Base-by-base conservation (phyloP, 2,888 invertebrate genomes). In the Epinotia brunnichana region DNA sequence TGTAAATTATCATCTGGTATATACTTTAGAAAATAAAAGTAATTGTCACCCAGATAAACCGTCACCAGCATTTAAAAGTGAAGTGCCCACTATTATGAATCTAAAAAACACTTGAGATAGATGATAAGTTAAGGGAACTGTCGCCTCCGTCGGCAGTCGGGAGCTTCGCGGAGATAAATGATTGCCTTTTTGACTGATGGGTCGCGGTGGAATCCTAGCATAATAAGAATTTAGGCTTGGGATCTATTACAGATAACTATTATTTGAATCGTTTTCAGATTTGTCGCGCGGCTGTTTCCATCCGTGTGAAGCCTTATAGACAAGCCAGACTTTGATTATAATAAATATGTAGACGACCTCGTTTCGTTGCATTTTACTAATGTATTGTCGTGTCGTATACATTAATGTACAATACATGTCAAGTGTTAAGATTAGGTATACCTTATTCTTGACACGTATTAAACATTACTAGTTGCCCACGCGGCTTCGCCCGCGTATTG, bases 71-170 rank as follows among this genome's bases (percentile, higher is more conserved):
- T 56, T 64, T 59, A 57, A 71, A 71, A 66, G 19, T 54, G 59
- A 63, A 70, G 63, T 54, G 60, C 39, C 51, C 51, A 61, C 63
- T 60, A 53, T 66, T 59, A 41, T 24, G 63, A 54, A 35, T 35
- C 17, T 53, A 15, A 35, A 57, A 77, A 64, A 76, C 73, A 56
- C 70, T 76, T 59, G 68, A 70, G 70, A 77, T 79, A 83, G 84
- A 84, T 83, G 84, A 84, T 83, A 85, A 83, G 81, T 82, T 79
- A 77, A 74, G 79, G 78, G 74, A 80, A 83, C 78, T 83, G 83
- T 83, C 84, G 84, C 81, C 79, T 79, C 77, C 72, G 76, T 70
- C 75, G 80, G 75, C 39, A 78, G 81, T 74, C 78, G 76, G 76
- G 35, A 35, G 76, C 72, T 76, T 70, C 79, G 75, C 77, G 79